Evolutionary conservation across 2,797 vertebrate genomes (phyloP), one percentile per base, ranked within the genome.

Genomic region (Etheostoma perlongum): DNA sequence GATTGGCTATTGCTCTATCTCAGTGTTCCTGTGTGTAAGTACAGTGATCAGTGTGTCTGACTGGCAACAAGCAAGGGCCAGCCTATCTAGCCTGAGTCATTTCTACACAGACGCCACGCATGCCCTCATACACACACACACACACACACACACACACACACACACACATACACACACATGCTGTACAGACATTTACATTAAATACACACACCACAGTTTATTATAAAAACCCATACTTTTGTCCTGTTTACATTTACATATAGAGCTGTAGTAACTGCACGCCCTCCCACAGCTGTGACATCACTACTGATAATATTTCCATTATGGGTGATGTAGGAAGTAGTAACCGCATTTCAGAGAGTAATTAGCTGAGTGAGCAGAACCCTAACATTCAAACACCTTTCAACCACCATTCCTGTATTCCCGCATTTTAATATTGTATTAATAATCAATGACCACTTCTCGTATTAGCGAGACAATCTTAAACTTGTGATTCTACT

Each of bases 381-480:
- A 82, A 46, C 60, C 54, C 79, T 64, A 67, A 75, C 81, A 48
- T 76, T 23, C 46, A 47, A 69, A 78, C 40, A 42, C 64, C 44
- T 46, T 60, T 48, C 63, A 59, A 52, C 47, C 76, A 54, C 72
- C 79, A 15, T 82, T 70, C 77, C 84, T 89, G 85, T 84, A 84
- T 40, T 40, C 3, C 86, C 87, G 89, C 76, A 83, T 90, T 93
- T 87, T 85, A 87, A 86, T 85, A 76, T 79, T 79, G 74, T 72
- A 57, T 53, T 63, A 85, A 87, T 84, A 90, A 90, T 82, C 78
- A 66, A 90, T 83, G 89, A 93, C 92, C 91, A 92, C 92, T 89
- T 92, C 91, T 93, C 88, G 90, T 91, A 77, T 81, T 83, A 89
- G 91, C 90, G 91, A 94, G 94, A 95, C 94, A 95, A 95, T 94